A percentile compares a stretch with the other conserved stretches of the same genome.
phyloP scores from a whole-genome alignment of 1,140 invertebrate species.

The Drosophila malerkotliana region DNA sequence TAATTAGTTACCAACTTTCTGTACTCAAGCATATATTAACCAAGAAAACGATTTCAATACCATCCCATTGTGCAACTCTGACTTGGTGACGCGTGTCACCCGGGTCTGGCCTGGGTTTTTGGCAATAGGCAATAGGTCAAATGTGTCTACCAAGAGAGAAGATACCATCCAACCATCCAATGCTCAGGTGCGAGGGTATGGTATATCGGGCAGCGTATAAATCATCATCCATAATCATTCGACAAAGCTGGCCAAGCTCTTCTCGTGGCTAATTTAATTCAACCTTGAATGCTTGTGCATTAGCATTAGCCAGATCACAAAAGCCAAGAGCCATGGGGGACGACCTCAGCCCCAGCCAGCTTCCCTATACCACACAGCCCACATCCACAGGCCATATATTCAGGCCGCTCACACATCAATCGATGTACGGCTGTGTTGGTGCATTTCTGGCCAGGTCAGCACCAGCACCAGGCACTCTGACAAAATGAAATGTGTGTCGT shows the following conservation, averaged over 20 bases:
- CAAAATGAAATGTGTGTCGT: conserved; percentile 56
- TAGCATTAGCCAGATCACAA: conserved; percentile 74
- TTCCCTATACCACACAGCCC: conserved; percentile 26
- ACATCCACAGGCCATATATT: conserved; percentile 2
- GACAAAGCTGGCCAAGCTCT: conserved; percentile 44
- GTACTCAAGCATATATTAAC: too few species aligned
- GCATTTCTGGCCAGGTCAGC: conserved; percentile 50
- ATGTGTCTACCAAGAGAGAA: conserved; percentile 12
- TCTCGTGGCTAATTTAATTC: conserved; percentile 66
- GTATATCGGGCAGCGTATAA: conserved; percentile 45
- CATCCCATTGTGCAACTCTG: conserved; percentile 29
- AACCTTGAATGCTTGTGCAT: conserved; percentile 73
- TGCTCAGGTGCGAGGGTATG: conserved; percentile 23
- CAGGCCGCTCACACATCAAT: neutral
- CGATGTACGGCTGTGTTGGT: conserved; percentile 3
- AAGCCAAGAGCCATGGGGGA: conserved; percentile 60
- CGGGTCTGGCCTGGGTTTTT: conserved; percentile 14
- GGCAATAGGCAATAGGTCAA: conserved; percentile 43
- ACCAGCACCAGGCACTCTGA: conserved; percentile 27
- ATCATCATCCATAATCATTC: conserved; percentile 57
- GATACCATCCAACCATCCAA: neutral
- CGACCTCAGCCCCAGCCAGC: conserved; percentile 55
- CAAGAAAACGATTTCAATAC: neutral
- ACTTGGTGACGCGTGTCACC: conserved; percentile 34
- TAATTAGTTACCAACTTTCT: too few species aligned